A percentile compares a stretch with the other conserved stretches of the same genome.
Conservation (phyloP, 2,888 invertebrate species). For the Eilema sororculum region DNA sequence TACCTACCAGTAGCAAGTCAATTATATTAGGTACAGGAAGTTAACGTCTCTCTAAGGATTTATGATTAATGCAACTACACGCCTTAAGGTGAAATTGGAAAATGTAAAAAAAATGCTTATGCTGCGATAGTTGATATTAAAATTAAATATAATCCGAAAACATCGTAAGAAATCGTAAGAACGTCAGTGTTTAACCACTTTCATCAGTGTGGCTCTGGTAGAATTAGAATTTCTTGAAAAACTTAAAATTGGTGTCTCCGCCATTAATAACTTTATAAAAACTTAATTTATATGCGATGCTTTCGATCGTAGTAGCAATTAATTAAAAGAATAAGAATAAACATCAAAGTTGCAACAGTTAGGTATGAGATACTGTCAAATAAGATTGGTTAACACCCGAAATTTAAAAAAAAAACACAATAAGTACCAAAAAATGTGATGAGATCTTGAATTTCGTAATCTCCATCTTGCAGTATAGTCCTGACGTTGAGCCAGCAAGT, state of each 20-base stretch:
- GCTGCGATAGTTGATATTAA: too few relatives aligned
- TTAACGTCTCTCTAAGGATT: not conserved
- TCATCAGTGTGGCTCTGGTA: too few relatives aligned
- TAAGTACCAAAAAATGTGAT: constrained; percentile 79
- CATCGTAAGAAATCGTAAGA: not conserved
- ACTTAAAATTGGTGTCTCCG: too few relatives aligned
- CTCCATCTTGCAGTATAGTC: constrained; percentile 76
- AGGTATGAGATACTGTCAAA: not conserved
- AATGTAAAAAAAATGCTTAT: not conserved
- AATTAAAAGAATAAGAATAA: not conserved
- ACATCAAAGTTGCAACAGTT: not conserved
- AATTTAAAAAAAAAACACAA: not conserved
- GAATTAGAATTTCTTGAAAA: too few relatives aligned
- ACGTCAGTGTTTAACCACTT: too few relatives aligned
- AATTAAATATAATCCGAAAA: too few relatives aligned
- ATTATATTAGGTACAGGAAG: not conserved
- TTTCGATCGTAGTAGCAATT: too few relatives aligned
- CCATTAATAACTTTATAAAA: too few relatives aligned
- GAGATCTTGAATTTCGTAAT: constrained; percentile 85
- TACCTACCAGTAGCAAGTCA: not conserved
- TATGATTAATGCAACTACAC: not conserved
- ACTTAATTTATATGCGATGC: too few relatives aligned
- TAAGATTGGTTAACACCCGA: not conserved
- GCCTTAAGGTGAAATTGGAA: not conserved
- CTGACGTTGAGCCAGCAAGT: constrained; percentile 77